These are phyloP conservation scores for Diorhabda carinulata DNA, from an alignment of 1,140 invertebrate species.

Conservation along the genomic window DNA sequence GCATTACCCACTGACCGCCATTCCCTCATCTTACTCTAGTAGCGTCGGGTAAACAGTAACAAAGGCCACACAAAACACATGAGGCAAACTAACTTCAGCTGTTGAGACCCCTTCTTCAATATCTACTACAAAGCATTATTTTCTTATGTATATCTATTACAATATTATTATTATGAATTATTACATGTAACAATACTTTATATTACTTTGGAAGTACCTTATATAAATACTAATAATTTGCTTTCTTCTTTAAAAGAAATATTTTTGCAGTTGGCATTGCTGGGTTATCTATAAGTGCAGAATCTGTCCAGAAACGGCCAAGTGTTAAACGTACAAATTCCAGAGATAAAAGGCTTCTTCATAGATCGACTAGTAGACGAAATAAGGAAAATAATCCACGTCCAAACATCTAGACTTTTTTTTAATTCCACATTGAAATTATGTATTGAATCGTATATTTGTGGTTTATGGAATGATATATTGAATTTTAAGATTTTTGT, in stretches of 20 bases:
- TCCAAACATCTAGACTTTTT: constrained; percentile 41
- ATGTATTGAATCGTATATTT: not conserved
- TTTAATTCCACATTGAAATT: not conserved
- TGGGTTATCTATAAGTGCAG: constrained; percentile 64
- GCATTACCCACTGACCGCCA: too few species aligned
- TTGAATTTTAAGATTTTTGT: not conserved
- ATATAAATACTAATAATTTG: not conserved
- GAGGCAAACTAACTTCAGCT: too few species aligned
- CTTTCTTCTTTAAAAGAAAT: not conserved
- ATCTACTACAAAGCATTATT: too few species aligned
- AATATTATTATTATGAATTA: too few species aligned
- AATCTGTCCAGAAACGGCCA: constrained; percentile 62
- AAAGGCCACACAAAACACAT: too few species aligned
- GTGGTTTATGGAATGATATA: not conserved
- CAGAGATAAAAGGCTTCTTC: constrained; percentile 62
- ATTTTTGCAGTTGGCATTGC: constrained; percentile 50
- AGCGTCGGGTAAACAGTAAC: too few species aligned
- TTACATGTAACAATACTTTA: too few species aligned
- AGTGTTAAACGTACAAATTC: constrained; percentile 61
- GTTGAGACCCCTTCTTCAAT: too few species aligned
- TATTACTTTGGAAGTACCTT: too few species aligned
- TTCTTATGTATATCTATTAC: too few species aligned
- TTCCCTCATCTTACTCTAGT: too few species aligned
- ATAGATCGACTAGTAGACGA: constrained; percentile 63
- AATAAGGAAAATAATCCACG: constrained; percentile 64